Conservation (phyloP, 2,888 invertebrate genomes). For the Priapulus caudatus region DNA sequence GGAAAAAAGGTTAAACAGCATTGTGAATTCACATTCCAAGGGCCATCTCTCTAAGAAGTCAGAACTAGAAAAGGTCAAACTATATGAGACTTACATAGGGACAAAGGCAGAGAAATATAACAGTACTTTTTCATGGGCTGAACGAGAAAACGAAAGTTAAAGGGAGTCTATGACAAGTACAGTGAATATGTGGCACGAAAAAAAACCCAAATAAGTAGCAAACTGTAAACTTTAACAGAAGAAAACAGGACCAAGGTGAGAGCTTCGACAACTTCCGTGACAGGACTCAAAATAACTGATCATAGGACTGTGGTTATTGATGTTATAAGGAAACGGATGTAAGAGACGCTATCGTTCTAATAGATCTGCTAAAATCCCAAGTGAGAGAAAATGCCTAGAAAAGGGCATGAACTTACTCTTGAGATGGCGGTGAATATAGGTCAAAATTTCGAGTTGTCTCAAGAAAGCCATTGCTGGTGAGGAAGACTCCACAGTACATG, state of each 20-base stretch:
- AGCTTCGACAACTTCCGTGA: slow-evolving; percentile 10
- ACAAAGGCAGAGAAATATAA: slow-evolving; percentile 7
- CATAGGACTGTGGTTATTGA: slow-evolving; percentile 7
- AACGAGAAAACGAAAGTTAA: not conserved
- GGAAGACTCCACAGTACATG: no score
- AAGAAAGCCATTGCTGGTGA: not conserved
- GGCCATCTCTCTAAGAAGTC: slow-evolving; percentile 4
- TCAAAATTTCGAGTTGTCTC: slow-evolving; percentile 5
- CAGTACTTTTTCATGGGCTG: slow-evolving; percentile 5
- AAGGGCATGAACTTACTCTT: slow-evolving; percentile 5
- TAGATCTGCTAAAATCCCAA: not conserved
- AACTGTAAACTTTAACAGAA: slow-evolving; percentile 7
- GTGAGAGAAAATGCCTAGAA: slow-evolving; percentile 5
- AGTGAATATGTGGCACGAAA: slow-evolving; percentile 4
- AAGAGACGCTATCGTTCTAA: slow-evolving; percentile 6
- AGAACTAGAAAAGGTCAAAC: slow-evolving; percentile 5
- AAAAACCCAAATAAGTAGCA: slow-evolving; percentile 4
- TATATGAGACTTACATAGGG: not conserved
- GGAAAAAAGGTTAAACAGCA: slow-evolving; percentile 3
- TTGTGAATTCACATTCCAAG: slow-evolving; percentile 8
- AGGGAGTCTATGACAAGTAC: not conserved
- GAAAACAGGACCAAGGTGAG: slow-evolving; percentile 2
- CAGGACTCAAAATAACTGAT: slow-evolving; percentile 5
- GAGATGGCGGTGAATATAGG: slow-evolving; percentile 6
- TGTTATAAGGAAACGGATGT: not conserved